Base-by-base conservation (phyloP, 2,888 invertebrate species). In the Ceriagrion tenellum region DNA sequence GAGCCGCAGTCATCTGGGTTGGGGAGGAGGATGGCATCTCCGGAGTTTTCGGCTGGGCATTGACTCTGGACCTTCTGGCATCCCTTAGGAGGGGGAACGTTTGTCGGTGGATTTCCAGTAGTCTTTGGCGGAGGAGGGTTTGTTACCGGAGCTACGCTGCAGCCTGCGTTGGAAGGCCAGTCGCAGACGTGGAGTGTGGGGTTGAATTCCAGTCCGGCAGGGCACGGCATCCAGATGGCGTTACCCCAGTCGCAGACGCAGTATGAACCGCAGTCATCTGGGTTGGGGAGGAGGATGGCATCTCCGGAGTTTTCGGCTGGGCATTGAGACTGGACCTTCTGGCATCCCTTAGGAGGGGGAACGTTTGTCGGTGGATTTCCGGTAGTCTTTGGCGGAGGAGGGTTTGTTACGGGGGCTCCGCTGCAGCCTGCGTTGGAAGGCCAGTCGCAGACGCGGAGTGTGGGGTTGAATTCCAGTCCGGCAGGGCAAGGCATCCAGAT, bases 1-100 rank as follows among this genome's bases (percentile, higher is more conserved):
- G 90, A 90, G 3, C 95, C 95, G 55, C 95, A 95, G 74, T 95
- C 95, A 8, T 63, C 95, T 3, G 95, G 95, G n/a, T 95, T 95
- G 0, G 90, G 90, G 0, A 95, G 63, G 0, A 90, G 90, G n/a
- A 63, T 63, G 16, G 90, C 90, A 18, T 63, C 55, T 16, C 47
- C 74, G 20, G 40, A 47, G n/a, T 95, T 90, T 18, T 30, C n/a
- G 10, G 30, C 69, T 0, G 95, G 95, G 30, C 95, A 95, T 16
- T 63, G 16, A 35, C 63, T 10, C 18, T 40, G 35, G 20, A 90
- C 90, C 40, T 95, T 69, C 0, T 47, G 26, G 55, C 95, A 95
- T 0, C 90, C 90, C 47, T 95, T 59, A 47, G 18, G 16, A 47
- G 18, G 16, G 6, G 23, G 56, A 2, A 59, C 0, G 55, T 10